Evolutionary conservation across 2,113 vertebrate species (phyloP).

Genomic region (Ammospiza nelsoni): DNA sequence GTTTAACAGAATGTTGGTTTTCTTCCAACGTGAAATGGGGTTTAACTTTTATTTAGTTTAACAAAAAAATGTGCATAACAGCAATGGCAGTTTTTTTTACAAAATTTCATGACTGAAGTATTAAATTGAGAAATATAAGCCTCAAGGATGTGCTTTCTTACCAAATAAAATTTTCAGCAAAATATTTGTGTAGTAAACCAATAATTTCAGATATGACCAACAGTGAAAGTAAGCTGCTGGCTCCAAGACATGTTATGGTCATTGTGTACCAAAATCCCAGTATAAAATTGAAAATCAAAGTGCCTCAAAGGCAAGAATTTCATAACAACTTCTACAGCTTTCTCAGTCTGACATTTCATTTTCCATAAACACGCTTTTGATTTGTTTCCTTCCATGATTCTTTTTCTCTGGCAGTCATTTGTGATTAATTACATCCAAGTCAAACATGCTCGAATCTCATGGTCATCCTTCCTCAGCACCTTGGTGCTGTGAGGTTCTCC

Average conservation of each 20-base stretch:
- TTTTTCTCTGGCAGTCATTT: neutral
- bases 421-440: neutral
- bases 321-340: neutral
- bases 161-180: neutral
- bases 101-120: neutral
- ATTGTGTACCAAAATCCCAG: neutral
- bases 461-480: too few relatives aligned
- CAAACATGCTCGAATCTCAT: neutral
- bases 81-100: neutral
- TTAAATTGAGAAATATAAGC: neutral
- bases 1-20: neutral
- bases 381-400: neutral
- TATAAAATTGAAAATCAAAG: neutral
- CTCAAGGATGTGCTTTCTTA: neutral
- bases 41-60: neutral
- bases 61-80: neutral
- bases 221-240: neutral
- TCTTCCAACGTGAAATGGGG: neutral
- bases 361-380: accelerated
- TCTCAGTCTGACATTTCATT: neutral
- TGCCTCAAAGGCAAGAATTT: neutral
- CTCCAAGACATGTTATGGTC: neutral
- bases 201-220: neutral
- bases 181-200: neutral
- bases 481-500: neutral